Conservation (phyloP, 2,888 invertebrate genomes). For the Neria commutata region DNA sequence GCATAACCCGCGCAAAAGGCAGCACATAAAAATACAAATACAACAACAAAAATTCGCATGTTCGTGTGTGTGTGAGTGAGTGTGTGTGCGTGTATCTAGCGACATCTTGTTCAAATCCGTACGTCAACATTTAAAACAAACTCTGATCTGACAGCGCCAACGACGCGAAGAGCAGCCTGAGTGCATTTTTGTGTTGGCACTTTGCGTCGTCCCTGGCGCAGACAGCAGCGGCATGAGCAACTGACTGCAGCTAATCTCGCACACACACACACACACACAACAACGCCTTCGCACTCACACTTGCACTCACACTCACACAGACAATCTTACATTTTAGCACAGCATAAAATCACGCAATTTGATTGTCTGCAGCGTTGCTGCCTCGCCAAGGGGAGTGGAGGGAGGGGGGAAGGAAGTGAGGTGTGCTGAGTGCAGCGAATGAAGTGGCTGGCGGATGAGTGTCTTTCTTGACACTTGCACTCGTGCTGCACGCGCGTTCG, state of each 20-base stretch:
- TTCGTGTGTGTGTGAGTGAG: no score
- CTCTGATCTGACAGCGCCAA: neutral
- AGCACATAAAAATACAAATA: no score
- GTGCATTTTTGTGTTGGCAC: slow-evolving; percentile 18
- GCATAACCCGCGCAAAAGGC: slow-evolving; percentile 45
- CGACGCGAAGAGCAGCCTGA: neutral
- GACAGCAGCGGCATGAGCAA: neutral
- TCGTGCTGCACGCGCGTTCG: neutral
- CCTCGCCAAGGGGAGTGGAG: neutral
- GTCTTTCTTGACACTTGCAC: slow-evolving; percentile 18
- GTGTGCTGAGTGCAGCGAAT: no score
- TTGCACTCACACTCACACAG: neutral
- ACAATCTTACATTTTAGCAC: no score
- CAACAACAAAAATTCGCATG: no score
- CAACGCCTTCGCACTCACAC: no score
- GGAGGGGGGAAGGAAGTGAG: no score
- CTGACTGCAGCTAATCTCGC: no score
- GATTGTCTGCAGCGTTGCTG: neutral
- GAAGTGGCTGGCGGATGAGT: slow-evolving; percentile 23
- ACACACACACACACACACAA: neutral
- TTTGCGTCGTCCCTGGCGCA: neutral
- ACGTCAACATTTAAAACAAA: slow-evolving; percentile 5
- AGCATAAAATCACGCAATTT: slow-evolving; percentile 12
- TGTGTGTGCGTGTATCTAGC: no score
- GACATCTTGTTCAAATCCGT: slow-evolving; percentile 7